Percentiles rank a stretch among this genome's conserved stretches.
phyloP scores from a whole-genome alignment of 2,888 invertebrate species.

The Cataglyphis altisquamis region DNA sequence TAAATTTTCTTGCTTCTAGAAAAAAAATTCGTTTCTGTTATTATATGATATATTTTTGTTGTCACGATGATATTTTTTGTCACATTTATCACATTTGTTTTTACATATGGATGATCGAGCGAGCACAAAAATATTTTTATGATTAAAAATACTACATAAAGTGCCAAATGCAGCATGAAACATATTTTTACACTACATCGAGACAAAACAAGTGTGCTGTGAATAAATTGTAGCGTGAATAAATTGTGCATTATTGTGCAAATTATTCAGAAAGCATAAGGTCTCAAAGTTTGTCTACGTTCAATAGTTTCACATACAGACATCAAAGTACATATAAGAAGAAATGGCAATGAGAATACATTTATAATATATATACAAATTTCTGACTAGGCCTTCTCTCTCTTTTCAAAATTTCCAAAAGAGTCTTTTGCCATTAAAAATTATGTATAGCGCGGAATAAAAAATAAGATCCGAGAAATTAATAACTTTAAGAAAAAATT shows the following conservation, averaged over 20 bases:
- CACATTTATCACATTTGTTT: too few relatives aligned
- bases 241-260: not conserved
- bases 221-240: not conserved
- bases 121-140: not conserved
- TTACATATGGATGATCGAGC: not conserved
- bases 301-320: not conserved
- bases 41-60: not conserved
- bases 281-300: not conserved
- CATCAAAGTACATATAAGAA: not conserved
- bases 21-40: not conserved
- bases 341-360: not conserved
- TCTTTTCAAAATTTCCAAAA: not conserved
- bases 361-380: not conserved
- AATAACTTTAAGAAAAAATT: not conserved
- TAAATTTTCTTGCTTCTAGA: not conserved
- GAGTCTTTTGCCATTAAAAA: not conserved
- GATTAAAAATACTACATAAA: not conserved
- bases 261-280: slow-evolving; percentile 3
- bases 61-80: not conserved
- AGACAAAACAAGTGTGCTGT: not conserved
- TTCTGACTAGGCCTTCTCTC: not conserved
- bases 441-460: not conserved
- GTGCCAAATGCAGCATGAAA: not conserved
- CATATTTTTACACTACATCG: not conserved
- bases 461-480: not conserved